These are phyloP conservation scores for Sorex maritimensis DNA, from an alignment of 2,797 vertebrate species.

Conservation along the genomic window DNA sequence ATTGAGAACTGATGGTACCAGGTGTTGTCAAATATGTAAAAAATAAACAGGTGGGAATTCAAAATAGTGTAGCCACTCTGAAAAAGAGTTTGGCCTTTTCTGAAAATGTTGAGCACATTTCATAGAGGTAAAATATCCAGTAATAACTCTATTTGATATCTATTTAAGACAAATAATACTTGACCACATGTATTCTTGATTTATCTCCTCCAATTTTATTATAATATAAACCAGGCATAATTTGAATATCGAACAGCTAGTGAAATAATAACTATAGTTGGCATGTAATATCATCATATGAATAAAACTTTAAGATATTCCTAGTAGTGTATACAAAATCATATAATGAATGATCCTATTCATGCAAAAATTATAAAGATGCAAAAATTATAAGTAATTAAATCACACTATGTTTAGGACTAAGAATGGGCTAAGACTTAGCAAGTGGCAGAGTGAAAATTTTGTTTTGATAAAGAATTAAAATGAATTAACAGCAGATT, in stretches of 20 bases:
- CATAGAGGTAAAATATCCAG: neutral
- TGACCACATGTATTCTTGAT: neutral
- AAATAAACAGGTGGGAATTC: neutral
- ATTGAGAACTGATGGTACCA: neutral
- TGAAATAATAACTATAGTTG: neutral
- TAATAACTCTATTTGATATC: neutral
- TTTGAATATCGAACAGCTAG: neutral
- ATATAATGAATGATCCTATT: neutral
- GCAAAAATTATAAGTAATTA: neutral
- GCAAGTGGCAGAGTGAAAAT: neutral
- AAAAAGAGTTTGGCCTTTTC: neutral
- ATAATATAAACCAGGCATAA: neutral
- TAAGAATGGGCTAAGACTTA: neutral
- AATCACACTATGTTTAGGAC: neutral
- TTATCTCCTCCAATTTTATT: neutral
- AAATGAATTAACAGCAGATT: neutral
- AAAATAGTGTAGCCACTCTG: neutral
- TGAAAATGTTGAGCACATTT: neutral
- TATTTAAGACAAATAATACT: neutral
- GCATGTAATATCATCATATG: neutral
- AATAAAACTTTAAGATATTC: slow-evolving; percentile 10
- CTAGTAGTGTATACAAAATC: neutral
- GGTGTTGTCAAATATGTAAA: neutral
- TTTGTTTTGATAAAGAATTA: neutral
- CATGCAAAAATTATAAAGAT: neutral